Evolutionary conservation across 2,888 invertebrate genomes (phyloP).

Genomic region (Eupsilia transversa): DNA sequence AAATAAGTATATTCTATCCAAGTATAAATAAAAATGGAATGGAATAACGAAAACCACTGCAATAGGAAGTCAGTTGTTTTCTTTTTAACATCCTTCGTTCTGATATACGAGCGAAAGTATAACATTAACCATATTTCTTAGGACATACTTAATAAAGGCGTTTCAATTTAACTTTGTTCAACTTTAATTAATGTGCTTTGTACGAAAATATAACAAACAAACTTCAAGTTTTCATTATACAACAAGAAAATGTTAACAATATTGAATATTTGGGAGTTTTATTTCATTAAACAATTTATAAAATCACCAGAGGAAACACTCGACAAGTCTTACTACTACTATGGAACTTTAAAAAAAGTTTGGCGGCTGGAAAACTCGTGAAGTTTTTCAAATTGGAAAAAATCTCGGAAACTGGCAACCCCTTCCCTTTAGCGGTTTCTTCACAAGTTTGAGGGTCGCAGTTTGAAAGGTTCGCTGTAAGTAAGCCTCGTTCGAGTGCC

Average conservation of each 20-base stretch:
- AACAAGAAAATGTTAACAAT: constrained; percentile 32
- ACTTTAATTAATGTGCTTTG: constrained; percentile 54
- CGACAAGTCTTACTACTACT: constrained; percentile 36
- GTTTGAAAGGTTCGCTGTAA: constrained; percentile 53
- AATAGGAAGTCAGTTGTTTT: not conserved
- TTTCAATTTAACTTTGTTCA: constrained; percentile 50
- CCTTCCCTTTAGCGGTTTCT: constrained; percentile 37
- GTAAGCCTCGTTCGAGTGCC: constrained; percentile 43
- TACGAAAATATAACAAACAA: constrained; percentile 49
- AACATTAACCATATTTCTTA: constrained; percentile 14
- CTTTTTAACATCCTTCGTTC: too few species aligned
- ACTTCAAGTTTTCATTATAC: constrained; percentile 53
- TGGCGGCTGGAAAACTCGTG: constrained; percentile 3
- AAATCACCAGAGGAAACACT: constrained; percentile 36
- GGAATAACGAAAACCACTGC: not conserved
- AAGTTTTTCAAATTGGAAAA: constrained; percentile 63
- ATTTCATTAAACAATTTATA: constrained; percentile 45
- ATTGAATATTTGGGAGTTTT: constrained; percentile 36
- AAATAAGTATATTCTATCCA: not conserved
- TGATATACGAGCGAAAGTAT: not conserved
- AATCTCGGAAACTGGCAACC: constrained; percentile 52
- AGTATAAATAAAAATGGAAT: not conserved
- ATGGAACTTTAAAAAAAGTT: constrained; percentile 57
- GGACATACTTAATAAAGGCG: constrained; percentile 33
- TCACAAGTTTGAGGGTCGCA: constrained; percentile 56